Percentiles rank a stretch among this genome's conserved stretches.
phyloP scores from a whole-genome alignment of 1,140 invertebrate species.

The Cyclargus thomasi region DNA sequence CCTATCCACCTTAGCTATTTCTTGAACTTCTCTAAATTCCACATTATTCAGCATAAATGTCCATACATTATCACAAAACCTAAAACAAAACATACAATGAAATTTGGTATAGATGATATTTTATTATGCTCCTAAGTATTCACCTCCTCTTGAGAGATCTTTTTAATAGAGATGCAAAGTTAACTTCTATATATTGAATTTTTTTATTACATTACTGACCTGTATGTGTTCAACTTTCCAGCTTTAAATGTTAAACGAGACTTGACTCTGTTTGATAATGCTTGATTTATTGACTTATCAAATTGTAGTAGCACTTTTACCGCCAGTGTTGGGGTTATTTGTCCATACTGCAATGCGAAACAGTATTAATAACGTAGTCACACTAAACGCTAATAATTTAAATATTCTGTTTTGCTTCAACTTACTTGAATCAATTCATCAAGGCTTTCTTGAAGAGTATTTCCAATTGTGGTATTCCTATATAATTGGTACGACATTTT shows the following conservation, averaged over 20 bases:
- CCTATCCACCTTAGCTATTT: conserved; percentile 96
- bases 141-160: no score
- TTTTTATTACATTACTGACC: conserved; percentile 56
- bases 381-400: background rate
- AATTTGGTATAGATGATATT: background rate
- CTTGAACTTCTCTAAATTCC: conserved; percentile 97
- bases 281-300: conserved; percentile 97
- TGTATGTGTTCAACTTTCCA: conserved; percentile 97
- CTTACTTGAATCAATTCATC: conserved; percentile 64
- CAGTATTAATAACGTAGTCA: conserved; percentile 25
- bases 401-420: conserved; percentile 23
- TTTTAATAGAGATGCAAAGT: no score
- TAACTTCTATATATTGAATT: no score
- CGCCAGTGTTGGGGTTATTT: conserved; percentile 94
- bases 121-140: no score
- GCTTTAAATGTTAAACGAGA: conserved; percentile 96
- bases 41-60: conserved; percentile 99
- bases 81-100: conserved; percentile 38
- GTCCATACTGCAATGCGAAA: conserved; percentile 88
- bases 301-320: conserved; percentile 96
- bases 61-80: conserved; percentile 99
- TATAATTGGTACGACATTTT: conserved; percentile 97
- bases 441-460: conserved; percentile 94
- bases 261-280: conserved; percentile 93
- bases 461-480: conserved; percentile 97